Evolutionary conservation across 2,888 invertebrate genomes (phyloP), one percentile per base, ranked within the genome.

Genomic region (Zele albiditarsus): DNA sequence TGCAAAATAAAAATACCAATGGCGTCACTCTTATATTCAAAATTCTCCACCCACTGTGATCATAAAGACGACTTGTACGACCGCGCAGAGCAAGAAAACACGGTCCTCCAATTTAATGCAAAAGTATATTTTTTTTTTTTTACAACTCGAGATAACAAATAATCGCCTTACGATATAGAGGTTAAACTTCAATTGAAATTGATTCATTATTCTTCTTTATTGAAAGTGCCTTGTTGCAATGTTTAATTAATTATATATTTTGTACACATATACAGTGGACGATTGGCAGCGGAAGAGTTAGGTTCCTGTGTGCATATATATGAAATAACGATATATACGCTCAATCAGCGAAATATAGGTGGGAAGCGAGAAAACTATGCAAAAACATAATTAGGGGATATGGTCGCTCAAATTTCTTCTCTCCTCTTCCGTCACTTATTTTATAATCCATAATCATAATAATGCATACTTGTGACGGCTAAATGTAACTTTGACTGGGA

Each of bases 311-410:
- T 8, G 12, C 2, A 31, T 6, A 31, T 31, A 31, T 8, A 12
- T 38, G 38, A 8, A 38, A 38, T 38, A 8, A 31, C 6, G 6
- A 31, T 31, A 31, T 31, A 31, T 6, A 31, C 4, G 31, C 8
- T 6, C 1, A 60, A 60, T 14, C 8, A 20, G 8, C 2, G 2
- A 53, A 53, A 53, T n/a, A 20, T 20, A 23, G 20, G n/a, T 1
- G 14, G 79, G 81, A 83, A 83, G 76, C 82, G 81, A 80, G 82
- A 80, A 81, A 82, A 85, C 20, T 2, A 20, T 20, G 80, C 81
- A 80, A 81, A 82, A 86, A 86, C 85, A 86, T 86, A 85, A 86
- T 83, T 83, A 84, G 82, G 75, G 81, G 81, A 82, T 84, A 85
- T 85, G 86, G 86, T 85, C 84, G 84, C 77, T 76, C 72, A 57